Evolutionary conservation across 2,797 vertebrate species (phyloP), one percentile per base, ranked within the genome.

Genomic region (Eulemur albifrons): DNA sequence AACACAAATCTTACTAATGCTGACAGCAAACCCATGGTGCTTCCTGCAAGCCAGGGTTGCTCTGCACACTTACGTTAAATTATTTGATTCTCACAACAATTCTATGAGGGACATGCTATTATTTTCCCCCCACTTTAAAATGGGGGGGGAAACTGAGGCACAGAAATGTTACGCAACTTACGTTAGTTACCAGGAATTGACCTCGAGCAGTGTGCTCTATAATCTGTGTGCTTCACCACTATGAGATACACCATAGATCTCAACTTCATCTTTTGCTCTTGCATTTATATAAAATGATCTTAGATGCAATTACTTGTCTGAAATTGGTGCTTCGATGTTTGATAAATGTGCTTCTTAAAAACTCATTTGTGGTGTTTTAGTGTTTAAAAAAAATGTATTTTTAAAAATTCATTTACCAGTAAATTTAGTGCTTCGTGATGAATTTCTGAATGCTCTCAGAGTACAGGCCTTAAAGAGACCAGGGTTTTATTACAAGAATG

Each of bases 261-360:
- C 21, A n/a, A 65, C 32, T 85, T 70, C 20, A 30, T 1, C 61
- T 87, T 77, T 54, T 59, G 23, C 4, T 65, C 75, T 67, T 75
- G 0, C 10, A 15, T 23, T 43, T 23, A 80, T 59, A 81, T 8
- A 18, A 86, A 93, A 96, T 75, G 17, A 73, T 57, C 45, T 90
- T 14, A 54, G 14, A n/a, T 38, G 30, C 7, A 87, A 50, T 48
- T 75, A 54, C 4, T 40, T 86, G 15, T 25, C n/a, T 93, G 50
- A 96, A 92, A 86, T 15, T 18, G 15, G 21, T 20, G 45, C n/a
- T 45, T 89, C 21, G 0, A 35, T 63, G 35, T 83, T 81, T 48
- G 75, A 84, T 59, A 92, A 93, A 94, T 52, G 4, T 35, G 23
- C n/a, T 90, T 93, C 82, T 86, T 6, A 35, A 59, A 87, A 93